Evolutionary conservation across 2,888 invertebrate genomes (phyloP), one percentile per base, ranked within the genome.

Genomic region (Mechanitis mazaeus): DNA sequence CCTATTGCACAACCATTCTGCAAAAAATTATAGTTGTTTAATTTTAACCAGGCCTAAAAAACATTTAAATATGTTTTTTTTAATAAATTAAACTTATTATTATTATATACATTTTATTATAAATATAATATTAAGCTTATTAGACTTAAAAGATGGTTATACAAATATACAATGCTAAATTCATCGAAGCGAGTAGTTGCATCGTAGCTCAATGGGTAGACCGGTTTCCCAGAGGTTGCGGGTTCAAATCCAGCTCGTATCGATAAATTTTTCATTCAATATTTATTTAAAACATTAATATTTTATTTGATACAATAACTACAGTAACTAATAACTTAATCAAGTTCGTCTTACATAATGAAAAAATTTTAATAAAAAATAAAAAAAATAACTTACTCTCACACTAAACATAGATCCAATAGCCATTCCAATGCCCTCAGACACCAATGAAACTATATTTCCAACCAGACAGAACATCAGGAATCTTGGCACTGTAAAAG

Each of bases 371-470:
- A 45, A 54, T 42, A 5, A 60, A 35, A 7, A 38, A 9, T 31
- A 28, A 54, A 31, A 12, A 33, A 56, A 45, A 45, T 58, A 63
- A 85, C 91, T 90, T 75, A 94, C 94, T 70, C 92, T 91, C 60
- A 94, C 90, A 75, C 88, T 93, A 69, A 94, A 94, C 9, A 93
- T 83, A 3, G 94, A 92, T 58, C 96, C 96, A 71, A 96, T 94
- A 0, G 95, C 92, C 64, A 96, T 76, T 0, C 96, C 96, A 77
- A 95, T 91, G 45, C 95, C 94, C 77, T 96, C 96, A 28, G 95
- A 93, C 0, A 94, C 94, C 50, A 96, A 83, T 0, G 95, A 94
- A 7, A 94, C 93, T 60, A 94, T 85, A 58, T 94, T 92, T 0
- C 94, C 93, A 35, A 95, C 91, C 0, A 93, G 74, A 45, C 93